These are phyloP conservation scores for Rhynchopsitta pachyrhyncha DNA, from an alignment of 2,113 vertebrate species.

Conservation along the genomic window DNA sequence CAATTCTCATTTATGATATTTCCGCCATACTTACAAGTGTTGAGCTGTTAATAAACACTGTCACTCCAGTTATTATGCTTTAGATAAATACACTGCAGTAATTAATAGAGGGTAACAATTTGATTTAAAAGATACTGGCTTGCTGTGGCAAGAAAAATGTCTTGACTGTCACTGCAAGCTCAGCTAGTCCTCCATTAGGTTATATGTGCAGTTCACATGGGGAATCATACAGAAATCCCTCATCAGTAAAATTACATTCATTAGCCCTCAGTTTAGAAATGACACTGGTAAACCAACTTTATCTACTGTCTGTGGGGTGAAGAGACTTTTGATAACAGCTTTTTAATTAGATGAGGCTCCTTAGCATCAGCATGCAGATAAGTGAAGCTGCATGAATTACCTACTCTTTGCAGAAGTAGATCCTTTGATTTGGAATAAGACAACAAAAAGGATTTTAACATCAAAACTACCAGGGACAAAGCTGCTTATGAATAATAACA, in stretches of 20 bases:
- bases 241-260: constrained; percentile 49
- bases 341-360: constrained; percentile 47
- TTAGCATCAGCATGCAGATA: constrained; percentile 7
- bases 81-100: neutral
- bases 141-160: neutral
- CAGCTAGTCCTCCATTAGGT: neutral
- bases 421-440: constrained; percentile 13
- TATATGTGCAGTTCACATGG: neutral
- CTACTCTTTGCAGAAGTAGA: neutral
- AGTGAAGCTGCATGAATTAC: constrained; percentile 7
- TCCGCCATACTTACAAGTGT: neutral
- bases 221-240: constrained; percentile 34
- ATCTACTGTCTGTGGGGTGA: constrained; percentile 21
- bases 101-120: constrained; percentile 39
- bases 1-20: neutral
- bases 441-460: constrained; percentile 17
- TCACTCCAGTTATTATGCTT: neutral
- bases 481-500: neutral
- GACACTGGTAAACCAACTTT: constrained; percentile 41
- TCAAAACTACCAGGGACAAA: neutral
- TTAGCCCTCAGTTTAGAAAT: constrained; percentile 22
- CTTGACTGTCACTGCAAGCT: neutral
- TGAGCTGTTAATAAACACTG: constrained; percentile 19
- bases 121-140: constrained; percentile 19
- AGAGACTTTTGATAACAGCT: constrained; percentile 32